Evolutionary conservation across 2,888 invertebrate genomes (phyloP).

Genomic region (Lucinisca nassula): DNA sequence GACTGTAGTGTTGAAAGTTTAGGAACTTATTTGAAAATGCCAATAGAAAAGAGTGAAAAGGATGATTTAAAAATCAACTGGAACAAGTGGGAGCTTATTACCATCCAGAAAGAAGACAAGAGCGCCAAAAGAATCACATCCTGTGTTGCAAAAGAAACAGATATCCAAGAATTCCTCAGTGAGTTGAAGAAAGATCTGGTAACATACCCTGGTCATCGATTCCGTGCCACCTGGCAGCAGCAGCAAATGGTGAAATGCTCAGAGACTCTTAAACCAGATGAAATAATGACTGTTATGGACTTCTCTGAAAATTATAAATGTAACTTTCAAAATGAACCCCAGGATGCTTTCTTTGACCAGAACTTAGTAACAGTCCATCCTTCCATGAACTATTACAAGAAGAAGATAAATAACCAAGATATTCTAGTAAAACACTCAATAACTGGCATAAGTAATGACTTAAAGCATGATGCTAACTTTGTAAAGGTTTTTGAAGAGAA

Average conservation of each 20-base stretch:
- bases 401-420: not conserved
- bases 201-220: slow-evolving; percentile 12
- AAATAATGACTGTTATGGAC: slow-evolving; percentile 26
- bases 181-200: not conserved
- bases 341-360: slow-evolving; percentile 16
- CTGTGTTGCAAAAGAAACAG: slow-evolving; percentile 23
- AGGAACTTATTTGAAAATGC: not conserved
- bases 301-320: slow-evolving; percentile 41
- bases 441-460: slow-evolving; percentile 18
- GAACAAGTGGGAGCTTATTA: not conserved
- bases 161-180: slow-evolving; percentile 4
- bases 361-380: slow-evolving; percentile 28
- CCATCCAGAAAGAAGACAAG: not conserved
- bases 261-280: not conserved
- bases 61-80: slow-evolving; percentile 1
- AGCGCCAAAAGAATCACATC: slow-evolving; percentile 9
- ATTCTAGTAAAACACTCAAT: slow-evolving; percentile 11
- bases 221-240: slow-evolving; percentile 33
- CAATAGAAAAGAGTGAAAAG: not conserved
- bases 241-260: not conserved
- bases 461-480: slow-evolving; percentile 32
- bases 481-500: slow-evolving; percentile 24
- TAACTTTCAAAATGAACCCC: slow-evolving; percentile 30
- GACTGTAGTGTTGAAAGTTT: not conserved
- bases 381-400: slow-evolving; percentile 29